Conservation (phyloP, 2,113 vertebrate species). For the Pachycephala philippinensis region DNA sequence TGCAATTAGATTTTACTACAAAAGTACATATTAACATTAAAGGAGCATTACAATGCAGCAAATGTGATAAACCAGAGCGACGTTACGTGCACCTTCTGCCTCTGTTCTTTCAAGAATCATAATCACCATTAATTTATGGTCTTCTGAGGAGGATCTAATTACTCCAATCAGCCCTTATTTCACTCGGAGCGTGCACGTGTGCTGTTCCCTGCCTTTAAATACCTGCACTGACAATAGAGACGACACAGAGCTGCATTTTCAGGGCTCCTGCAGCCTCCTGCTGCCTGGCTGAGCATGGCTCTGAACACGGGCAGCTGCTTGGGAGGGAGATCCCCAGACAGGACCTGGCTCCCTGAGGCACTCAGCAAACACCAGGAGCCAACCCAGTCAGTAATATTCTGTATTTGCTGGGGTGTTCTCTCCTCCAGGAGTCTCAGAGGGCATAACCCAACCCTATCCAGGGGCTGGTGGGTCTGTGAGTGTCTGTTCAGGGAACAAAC, state of each 20-base stretch:
- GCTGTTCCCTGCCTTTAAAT: not conserved
- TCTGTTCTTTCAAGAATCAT: conserved; percentile 13
- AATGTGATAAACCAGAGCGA: conserved; percentile 21
- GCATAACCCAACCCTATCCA: rapidly evolving
- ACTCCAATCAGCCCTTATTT: not conserved
- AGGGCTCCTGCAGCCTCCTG: not conserved
- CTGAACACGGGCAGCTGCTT: not conserved
- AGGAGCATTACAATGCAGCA: conserved; percentile 49
- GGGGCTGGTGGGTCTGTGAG: not conserved
- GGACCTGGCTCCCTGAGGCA: not conserved
- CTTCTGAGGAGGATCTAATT: conserved; percentile 4
- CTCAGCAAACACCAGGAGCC: not conserved
- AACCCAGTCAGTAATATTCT: not conserved
- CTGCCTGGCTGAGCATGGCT: not conserved
- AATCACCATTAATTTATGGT: conserved; percentile 50
- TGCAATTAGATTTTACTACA: conserved; percentile 48
- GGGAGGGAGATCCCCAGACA: not conserved
- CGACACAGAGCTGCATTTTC: rapidly evolving
- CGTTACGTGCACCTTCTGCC: not conserved
- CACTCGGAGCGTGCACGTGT: not conserved
- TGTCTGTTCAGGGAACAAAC: not conserved
- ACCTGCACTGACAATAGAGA: not conserved
- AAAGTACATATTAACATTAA: conserved; percentile 45
- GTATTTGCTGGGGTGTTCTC: not conserved
- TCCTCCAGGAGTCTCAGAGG: not conserved